These are phyloP conservation scores for Coryphaenoides rupestris DNA, from an alignment of 2,113 vertebrate genomes.

Conservation along the genomic window DNA sequence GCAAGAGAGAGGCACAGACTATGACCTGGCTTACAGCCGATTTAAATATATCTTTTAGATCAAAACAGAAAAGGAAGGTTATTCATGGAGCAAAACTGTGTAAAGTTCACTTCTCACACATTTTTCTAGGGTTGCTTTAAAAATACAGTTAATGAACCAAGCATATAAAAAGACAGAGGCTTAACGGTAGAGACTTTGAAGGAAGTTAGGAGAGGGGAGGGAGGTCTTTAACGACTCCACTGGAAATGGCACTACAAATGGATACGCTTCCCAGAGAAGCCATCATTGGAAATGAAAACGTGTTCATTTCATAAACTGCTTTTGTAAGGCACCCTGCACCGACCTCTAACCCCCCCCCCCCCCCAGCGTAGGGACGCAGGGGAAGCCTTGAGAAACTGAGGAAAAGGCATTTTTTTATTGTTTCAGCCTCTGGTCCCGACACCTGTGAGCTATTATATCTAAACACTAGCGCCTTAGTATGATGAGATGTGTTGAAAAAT, in stretches of 20 bases:
- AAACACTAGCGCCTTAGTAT: neutral
- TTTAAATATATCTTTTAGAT: too few species aligned
- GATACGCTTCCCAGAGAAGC: constrained; percentile 29
- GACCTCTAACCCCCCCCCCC: constrained; percentile 10
- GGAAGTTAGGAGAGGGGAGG: neutral
- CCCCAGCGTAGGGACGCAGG: constrained; percentile 14
- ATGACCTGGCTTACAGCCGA: too few species aligned
- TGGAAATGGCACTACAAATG: constrained; percentile 29
- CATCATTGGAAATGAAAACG: constrained; percentile 45
- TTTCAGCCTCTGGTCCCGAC: neutral
- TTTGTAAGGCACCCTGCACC: constrained; percentile 33
- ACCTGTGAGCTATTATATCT: neutral
- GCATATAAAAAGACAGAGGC: too few species aligned
- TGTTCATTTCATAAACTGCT: constrained; percentile 54
- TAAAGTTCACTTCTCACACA: neutral
- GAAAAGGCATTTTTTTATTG: neutral
- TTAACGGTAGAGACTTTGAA: constrained; percentile 6
- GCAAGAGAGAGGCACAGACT: too few species aligned
- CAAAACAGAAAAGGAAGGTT: too few species aligned
- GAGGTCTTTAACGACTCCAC: constrained; percentile 14
- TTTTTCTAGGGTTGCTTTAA: constrained; percentile 13
- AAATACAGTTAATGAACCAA: constrained; percentile 4
- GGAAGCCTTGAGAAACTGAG: constrained; percentile 1
- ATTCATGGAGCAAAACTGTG: neutral
- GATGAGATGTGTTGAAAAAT: neutral